These are phyloP conservation scores for Notiomystis cincta DNA, from an alignment of 2,113 vertebrate species.

Conservation along the genomic window DNA sequence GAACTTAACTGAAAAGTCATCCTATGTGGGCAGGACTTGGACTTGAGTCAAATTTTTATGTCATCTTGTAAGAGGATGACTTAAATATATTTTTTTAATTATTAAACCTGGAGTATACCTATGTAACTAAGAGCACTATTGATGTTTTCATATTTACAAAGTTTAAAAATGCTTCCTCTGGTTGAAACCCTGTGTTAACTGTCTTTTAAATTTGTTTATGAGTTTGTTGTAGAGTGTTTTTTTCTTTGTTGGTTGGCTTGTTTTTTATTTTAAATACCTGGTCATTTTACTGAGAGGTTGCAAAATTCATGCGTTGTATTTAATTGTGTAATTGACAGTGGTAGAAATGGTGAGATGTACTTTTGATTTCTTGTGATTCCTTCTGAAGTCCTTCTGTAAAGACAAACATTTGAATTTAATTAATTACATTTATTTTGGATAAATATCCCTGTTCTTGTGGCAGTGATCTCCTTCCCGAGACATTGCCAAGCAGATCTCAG, in stretches of 20 bases:
- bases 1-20: background rate
- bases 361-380: background rate
- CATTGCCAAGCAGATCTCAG: background rate
- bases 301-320: background rate
- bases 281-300: background rate
- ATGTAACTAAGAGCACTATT: background rate
- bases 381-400: background rate
- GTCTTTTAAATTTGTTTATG: background rate
- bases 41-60: background rate
- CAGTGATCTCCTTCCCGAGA: background rate
- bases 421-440: background rate
- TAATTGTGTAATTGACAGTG: background rate
- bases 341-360: background rate
- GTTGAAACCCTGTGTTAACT: background rate
- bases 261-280: background rate
- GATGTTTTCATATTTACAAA: background rate
- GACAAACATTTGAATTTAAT: background rate
- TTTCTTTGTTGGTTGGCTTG: background rate
- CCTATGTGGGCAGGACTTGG: background rate
- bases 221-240: accelerated
- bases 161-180: background rate
- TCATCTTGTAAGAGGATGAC: background rate
- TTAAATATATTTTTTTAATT: background rate
- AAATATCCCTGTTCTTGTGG: background rate
- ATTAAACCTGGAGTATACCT: background rate